Evolutionary conservation across 2,888 invertebrate genomes (phyloP), one percentile per base, ranked within the genome.

Genomic region (Heliconius cydno): DNA sequence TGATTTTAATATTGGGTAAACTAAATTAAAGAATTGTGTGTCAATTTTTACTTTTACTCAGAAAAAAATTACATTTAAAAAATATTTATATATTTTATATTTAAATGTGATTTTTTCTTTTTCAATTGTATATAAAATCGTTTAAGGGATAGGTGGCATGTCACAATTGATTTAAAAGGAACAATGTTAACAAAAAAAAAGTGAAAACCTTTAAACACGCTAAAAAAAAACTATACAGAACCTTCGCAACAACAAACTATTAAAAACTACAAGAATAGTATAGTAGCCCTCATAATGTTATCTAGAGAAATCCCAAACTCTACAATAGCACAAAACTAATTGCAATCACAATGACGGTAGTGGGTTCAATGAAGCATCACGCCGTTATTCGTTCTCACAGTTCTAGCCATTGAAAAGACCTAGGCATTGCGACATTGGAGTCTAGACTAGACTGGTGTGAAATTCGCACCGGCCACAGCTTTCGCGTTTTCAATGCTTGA

Each of bases 361-460:
- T 73, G 76, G 70, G 78, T 76, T 79, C 88, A 89, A 90, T 90
- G 87, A 89, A 85, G 88, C 88, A 86, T 82, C 84, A 85, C 87
- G 86, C 86, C 89, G 90, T 91, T 92, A 91, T 88, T 90, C 86
- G 88, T 92, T 93, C 93, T 91, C 93, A 92, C 92, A 90, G 90
- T 86, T 86, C 91, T 91, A 93, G 90, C 88, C 89, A 85, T 84
- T 85, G 87, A 85, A 82, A 85, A 86, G 87, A 87, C 80, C 84
- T 86, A 87, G 87, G 82, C 84, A 89, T 92, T 91, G 90, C 92
- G 89, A 90, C 91, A 93, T 87, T 81, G 84, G 84, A 88, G 89
- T 91, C 92, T 92, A 92, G 91, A 90, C 92, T 90, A 92, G 90
- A 91, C 89, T 89, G 93, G 94, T 94, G 93, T 94, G 94, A 94